Conservation (phyloP, 2,113 vertebrate species). For the Leptobrachium ailaonicum region DNA sequence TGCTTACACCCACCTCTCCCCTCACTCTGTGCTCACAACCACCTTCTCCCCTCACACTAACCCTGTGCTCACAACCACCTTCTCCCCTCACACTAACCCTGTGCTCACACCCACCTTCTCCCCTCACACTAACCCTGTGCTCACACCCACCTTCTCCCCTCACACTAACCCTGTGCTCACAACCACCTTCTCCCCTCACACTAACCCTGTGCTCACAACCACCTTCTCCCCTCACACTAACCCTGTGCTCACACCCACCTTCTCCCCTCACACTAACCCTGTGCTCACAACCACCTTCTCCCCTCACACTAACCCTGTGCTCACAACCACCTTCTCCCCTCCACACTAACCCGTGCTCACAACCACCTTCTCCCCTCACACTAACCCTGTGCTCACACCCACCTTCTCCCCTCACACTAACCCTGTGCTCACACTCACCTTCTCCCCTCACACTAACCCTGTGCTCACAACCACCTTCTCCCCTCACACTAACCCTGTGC, state of each 20-base stretch:
- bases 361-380: neutral
- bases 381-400: neutral
- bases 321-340: neutral
- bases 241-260: constrained; percentile 1
- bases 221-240: neutral
- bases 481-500: too few relatives aligned
- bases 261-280: neutral
- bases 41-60: too few relatives aligned
- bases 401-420: neutral
- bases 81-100: neutral
- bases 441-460: neutral
- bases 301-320: neutral
- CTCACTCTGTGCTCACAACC: too few relatives aligned
- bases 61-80: neutral
- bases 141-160: neutral
- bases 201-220: neutral
- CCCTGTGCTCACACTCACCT: neutral
- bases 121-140: accelerated
- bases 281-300: neutral
- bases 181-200: neutral
- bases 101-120: neutral
- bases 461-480: too few relatives aligned
- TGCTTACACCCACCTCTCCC: too few relatives aligned
- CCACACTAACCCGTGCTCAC: neutral
- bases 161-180: neutral